phyloP scores from a whole-genome alignment of 2,888 invertebrate genomes.

The Metalampra italica region DNA sequence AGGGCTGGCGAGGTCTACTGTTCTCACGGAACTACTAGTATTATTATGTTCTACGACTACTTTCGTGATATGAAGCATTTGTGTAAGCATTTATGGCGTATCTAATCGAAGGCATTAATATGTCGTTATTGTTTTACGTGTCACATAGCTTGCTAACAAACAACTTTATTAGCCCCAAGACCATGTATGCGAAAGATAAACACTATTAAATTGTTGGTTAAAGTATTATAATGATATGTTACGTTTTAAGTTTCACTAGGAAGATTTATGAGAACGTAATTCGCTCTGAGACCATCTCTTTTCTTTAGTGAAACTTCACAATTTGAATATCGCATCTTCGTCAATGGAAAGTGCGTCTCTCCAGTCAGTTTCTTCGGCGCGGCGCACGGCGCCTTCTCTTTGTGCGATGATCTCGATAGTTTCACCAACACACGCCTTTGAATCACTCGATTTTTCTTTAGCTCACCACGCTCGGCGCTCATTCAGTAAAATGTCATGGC shows the following conservation, averaged over 20 bases:
- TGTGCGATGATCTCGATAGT: slow-evolving; percentile 58
- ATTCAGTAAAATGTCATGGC: slow-evolving; percentile 28
- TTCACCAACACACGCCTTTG: slow-evolving; percentile 46
- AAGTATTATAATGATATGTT: too few species aligned
- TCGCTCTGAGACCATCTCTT: slow-evolving; percentile 15
- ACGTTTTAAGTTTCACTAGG: not conserved
- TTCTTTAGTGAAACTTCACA: slow-evolving; percentile 36
- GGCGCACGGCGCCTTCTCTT: slow-evolving; percentile 49
- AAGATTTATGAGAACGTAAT: not conserved
- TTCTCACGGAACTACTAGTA: too few species aligned
- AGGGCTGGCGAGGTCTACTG: too few species aligned
- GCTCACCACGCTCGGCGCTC: slow-evolving; percentile 13
- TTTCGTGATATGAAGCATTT: too few species aligned
- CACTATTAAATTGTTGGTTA: too few species aligned
- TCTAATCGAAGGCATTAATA: too few species aligned
- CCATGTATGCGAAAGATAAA: too few species aligned
- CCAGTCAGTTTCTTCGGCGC: slow-evolving; percentile 41
- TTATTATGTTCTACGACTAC: too few species aligned
- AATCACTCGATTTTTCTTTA: slow-evolving; percentile 30
- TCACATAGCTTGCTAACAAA: too few species aligned
- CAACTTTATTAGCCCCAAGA: too few species aligned
- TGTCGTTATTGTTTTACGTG: too few species aligned
- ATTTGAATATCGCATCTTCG: slow-evolving; percentile 49
- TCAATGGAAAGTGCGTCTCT: slow-evolving; percentile 50
- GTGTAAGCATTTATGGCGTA: too few species aligned